Percentiles rank a stretch among this genome's conserved stretches.
Evolutionary conservation across 1,140 invertebrate genomes (phyloP).

Genomic region (Sminthurinus signatus): DNA sequence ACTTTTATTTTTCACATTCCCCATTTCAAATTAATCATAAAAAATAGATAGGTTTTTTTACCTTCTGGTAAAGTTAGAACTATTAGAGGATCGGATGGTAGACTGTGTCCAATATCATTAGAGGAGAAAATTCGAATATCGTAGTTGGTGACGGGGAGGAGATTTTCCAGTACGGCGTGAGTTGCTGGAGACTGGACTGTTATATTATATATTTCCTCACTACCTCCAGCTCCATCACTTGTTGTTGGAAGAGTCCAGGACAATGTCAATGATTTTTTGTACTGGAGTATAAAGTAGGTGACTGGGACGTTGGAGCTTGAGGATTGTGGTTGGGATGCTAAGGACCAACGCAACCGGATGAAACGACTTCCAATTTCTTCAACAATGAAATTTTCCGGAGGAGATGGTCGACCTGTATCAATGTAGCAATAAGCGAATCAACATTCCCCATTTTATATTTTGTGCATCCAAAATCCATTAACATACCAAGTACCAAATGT

Average conservation of each 20-base stretch:
- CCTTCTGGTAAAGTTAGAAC: slow-evolving; percentile 37
- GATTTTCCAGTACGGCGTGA: slow-evolving; percentile 30
- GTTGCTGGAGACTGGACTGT: slow-evolving; percentile 31
- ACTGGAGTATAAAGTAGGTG: slow-evolving; percentile 39
- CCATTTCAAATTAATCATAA: too few species aligned
- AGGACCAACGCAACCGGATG: slow-evolving; percentile 34
- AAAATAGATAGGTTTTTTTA: neutral
- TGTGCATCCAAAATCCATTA: neutral
- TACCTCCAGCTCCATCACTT: neutral
- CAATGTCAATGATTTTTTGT: slow-evolving; percentile 22
- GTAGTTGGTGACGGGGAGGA: slow-evolving; percentile 46
- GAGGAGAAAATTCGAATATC: slow-evolving; percentile 45
- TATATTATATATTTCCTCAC: slow-evolving; percentile 21
- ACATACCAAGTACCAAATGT: too few species aligned
- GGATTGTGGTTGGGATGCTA: slow-evolving; percentile 8
- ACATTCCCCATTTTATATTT: too few species aligned
- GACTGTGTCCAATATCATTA: slow-evolving; percentile 47
- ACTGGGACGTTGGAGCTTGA: slow-evolving; percentile 21
- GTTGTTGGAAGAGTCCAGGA: slow-evolving; percentile 9
- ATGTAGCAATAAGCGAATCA: neutral
- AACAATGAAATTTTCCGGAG: slow-evolving; percentile 36
- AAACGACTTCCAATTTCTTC: slow-evolving; percentile 38
- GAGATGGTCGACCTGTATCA: slow-evolving; percentile 27
- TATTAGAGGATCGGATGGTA: slow-evolving; percentile 35
- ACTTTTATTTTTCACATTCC: too few species aligned